Conservation (phyloP, 2,888 invertebrate species). For the Torymus aiolomorphi region DNA sequence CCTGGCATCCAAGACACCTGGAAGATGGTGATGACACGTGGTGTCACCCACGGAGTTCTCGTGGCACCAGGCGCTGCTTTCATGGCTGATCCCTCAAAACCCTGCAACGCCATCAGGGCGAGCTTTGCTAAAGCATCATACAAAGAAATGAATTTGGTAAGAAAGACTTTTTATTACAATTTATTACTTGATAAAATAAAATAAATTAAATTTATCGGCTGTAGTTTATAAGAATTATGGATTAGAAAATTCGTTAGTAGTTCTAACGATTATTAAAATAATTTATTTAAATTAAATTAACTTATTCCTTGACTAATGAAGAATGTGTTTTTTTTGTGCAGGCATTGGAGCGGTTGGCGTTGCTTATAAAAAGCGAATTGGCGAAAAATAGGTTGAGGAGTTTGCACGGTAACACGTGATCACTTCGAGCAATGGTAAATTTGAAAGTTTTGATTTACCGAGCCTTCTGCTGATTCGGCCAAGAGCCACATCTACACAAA, state of each 20-base stretch:
- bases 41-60: constrained; percentile 82
- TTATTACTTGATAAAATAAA: neutral
- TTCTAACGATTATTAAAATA: neutral
- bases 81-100: constrained; percentile 79
- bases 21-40: constrained; percentile 84
- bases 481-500: constrained; percentile 16
- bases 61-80: constrained; percentile 87
- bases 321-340: constrained; percentile 59
- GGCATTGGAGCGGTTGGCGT: constrained; percentile 79
- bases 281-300: neutral
- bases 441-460: neutral
- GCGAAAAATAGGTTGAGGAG: constrained; percentile 60
- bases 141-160: constrained; percentile 80
- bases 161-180: constrained; percentile 38
- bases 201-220: neutral
- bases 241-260: too few species aligned
- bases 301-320: neutral
- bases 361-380: constrained; percentile 80
- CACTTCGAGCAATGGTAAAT: neutral
- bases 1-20: constrained; percentile 83
- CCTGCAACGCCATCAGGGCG: constrained; percentile 83
- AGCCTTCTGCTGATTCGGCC: constrained; percentile 31
- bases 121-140: constrained; percentile 83
- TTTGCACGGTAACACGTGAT: constrained; percentile 65
- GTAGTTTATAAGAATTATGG: too few species aligned